A percentile compares a stretch with the other conserved stretches of the same genome.
Evolutionary conservation across 2,888 invertebrate species (phyloP).

Genomic region (Orthonychiurus folsomi): DNA sequence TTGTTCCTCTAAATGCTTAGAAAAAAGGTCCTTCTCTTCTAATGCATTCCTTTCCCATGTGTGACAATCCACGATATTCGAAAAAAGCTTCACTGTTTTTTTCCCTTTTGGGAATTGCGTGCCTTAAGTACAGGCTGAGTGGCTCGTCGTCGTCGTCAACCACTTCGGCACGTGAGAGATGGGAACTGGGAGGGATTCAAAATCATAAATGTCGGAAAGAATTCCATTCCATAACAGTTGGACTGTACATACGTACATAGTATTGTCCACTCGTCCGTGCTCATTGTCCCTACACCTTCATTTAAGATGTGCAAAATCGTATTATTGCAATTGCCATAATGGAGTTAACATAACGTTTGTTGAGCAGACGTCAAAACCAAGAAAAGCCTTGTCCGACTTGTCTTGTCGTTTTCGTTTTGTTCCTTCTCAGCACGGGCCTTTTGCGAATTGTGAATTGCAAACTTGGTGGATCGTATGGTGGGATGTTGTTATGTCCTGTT

Average conservation of each 20-base stretch:
- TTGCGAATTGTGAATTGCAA: background rate
- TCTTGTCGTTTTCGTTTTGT: background rate
- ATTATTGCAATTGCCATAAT: background rate
- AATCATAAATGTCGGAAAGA: background rate
- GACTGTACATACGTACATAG: too few species aligned
- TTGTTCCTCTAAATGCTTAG: too few species aligned
- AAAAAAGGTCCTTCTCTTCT: too few species aligned
- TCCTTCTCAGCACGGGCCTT: background rate
- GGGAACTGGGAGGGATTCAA: background rate
- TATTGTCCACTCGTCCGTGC: background rate
- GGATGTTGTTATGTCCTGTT: background rate
- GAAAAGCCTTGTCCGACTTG: background rate
- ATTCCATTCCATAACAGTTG: background rate
- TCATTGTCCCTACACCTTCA: background rate
- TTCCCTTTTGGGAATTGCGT: too few species aligned
- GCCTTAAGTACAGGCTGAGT: background rate
- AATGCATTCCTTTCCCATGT: too few species aligned
- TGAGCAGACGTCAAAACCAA: background rate
- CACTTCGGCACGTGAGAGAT: background rate
- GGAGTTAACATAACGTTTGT: conserved; percentile 1
- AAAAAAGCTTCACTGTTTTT: background rate
- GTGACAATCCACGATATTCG: background rate
- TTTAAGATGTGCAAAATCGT: background rate
- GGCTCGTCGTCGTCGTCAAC: too few species aligned
- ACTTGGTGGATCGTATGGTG: too few species aligned